Evolutionary conservation across 2,113 vertebrate genomes (phyloP), one percentile per base, ranked within the genome.

Genomic region (Rhinoderma darwinii): DNA sequence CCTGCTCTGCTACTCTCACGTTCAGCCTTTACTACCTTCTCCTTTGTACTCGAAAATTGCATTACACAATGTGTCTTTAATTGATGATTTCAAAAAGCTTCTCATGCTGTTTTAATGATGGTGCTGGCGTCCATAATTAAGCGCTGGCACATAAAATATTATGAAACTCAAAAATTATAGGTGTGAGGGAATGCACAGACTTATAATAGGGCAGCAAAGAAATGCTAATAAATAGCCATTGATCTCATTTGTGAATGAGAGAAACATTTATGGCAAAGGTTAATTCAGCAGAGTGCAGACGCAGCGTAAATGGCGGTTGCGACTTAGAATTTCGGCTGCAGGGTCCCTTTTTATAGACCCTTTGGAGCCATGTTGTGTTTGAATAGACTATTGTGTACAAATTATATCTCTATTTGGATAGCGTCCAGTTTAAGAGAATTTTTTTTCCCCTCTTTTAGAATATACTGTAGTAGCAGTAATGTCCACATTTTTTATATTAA

Each of bases 61-160:
- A 76, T 79, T 70, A 86, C 72, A 86, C 78, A 86, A 81, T 73
- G 74, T 82, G 77, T 82, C 85, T 82, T 74, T 86, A 86, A 82
- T 43, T 44, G 77, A 81, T 82, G 47, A 86, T 80, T 80, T 80
- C 66, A 74, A 80, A 85, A 77, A 76, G 84, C 84, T 70, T 79
- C 76, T 79, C 85, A 74, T 82, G 85, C 77, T 86, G 85, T 74
- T 86, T 82, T 86, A 86, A 86, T 81, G 85, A 82, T n/a, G 66
- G 66, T 56, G 63, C 85, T 44, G 85, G 85, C 85, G 77, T 86
- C 85, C 85, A 56, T 86, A 86, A 86, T 86, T 86, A 86, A 86
- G 78, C 50, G 44, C 63, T 86, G n/a, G 75, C 85, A 81, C 77
- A 82, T 86, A 86, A 86, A 86, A 86, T 86, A 81, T 86, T 81